Conservation (phyloP, 2,888 invertebrate species). For the Keiferia lycopersicella region DNA sequence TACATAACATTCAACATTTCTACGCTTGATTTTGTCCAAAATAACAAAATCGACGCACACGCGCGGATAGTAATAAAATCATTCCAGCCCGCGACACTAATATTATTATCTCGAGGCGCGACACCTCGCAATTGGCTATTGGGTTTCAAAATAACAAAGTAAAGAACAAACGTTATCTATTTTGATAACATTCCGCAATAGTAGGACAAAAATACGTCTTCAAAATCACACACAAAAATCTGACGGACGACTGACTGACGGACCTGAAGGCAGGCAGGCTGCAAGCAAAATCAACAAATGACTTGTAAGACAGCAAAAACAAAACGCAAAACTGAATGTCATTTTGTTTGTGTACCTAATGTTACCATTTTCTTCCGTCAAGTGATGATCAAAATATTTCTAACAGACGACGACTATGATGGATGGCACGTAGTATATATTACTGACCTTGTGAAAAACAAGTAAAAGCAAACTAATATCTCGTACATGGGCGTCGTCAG, state of each 20-base stretch:
- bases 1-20: constrained; percentile 74
- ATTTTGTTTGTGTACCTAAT: background rate
- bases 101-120: background rate
- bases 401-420: no score
- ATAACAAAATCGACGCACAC: constrained; percentile 51
- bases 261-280: background rate
- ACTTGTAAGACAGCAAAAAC: background rate
- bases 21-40: constrained; percentile 58
- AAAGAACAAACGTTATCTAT: constrained; percentile 58
- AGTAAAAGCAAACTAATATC: no score
- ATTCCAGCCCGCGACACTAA: constrained; percentile 13
- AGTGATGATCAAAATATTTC: no score
- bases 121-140: constrained; percentile 9
- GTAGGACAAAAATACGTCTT: constrained; percentile 48
- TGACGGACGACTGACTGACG: background rate
- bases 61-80: constrained; percentile 36
- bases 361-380: background rate
- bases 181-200: constrained; percentile 68
- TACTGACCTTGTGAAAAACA: no score
- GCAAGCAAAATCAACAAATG: background rate
- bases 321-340: background rate
- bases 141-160: constrained; percentile 16
- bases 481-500: no score
- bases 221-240: constrained; percentile 38
- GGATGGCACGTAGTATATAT: no score